Evolutionary conservation across 2,797 vertebrate species (phyloP), one percentile per base, ranked within the genome.

Genomic region (Enteromius argenteus): DNA sequence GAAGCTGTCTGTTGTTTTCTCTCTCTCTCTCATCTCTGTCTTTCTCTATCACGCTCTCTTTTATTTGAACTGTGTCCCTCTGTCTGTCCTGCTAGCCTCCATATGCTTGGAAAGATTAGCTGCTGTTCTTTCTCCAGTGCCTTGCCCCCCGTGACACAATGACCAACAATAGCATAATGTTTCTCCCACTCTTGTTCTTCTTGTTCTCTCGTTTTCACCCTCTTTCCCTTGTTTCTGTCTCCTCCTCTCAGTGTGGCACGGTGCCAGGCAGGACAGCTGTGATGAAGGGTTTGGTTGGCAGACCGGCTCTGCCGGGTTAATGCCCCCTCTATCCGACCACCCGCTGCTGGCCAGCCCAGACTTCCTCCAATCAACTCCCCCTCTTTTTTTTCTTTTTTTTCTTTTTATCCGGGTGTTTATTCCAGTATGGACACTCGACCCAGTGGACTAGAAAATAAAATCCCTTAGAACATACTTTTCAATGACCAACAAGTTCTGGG

Each of bases 71-170:
- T 81, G 79, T 76, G 73, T 87, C 77, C 62, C 73, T 89, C 82
- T 84, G 85, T 86, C 75, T 79, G 78, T 79, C 73, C 79, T 21
- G 84, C 87, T 80, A 82, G 87, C 78, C 74, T 89, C 95, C 95
- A 95, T 96, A 94, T 95, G 95, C 90, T 91, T 92, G 89, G 89
- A 92, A 94, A 94, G 94, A 93, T 92, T 93, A 90, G 93, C 92
- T 84, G 39, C 81, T 86, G 91, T 76, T 87, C 89, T 91, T 94
- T 93, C 92, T 93, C 91, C 92, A 91, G 87, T 85, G 83, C 86
- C 84, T 84, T 92, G 90, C 89, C 92, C 90, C 88, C 88, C 91
- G 88, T 90, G 90, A 94, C 92, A 93, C 93, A 93, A 89, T 88
- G 83, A 88, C 81, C 85, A 89, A 86, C 91, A 87, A 90, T 90